Base-by-base conservation (phyloP, 1,140 invertebrate genomes). In the Ectropis grisescens region DNA sequence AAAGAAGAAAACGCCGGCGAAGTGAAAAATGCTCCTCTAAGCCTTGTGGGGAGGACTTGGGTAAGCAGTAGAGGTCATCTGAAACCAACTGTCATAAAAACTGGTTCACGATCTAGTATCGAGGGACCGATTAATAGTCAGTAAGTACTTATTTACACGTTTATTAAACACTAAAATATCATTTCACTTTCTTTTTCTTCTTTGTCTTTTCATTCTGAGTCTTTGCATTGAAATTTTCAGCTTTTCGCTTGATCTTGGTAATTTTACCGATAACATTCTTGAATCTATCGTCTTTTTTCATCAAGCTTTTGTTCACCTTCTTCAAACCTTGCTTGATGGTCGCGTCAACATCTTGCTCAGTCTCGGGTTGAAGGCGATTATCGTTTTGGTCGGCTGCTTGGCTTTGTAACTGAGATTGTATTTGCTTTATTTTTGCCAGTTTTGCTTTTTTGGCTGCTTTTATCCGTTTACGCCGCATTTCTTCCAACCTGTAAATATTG, bases 241-340 rank as follows among this genome's bases (percentile, higher is more conserved):
- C 68, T 52, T 81, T 83, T 13, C 68, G 58, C 54, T 78, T 85
- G 13, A 79, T 78, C 41, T 82, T 84, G 12, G 70, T 81, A 6
- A 83, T 61, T 52, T 85, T 84, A 7, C 82, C 83, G 2, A 85
- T 82, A 6, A 84, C 70, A 55, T 85, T 74, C 37, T 83, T 82
- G 25, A 83, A 83, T 13, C 81, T 55, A 2, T 74, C 64, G 30
- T 83, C 75, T 41, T 76, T 79, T 35, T 78, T 79, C 74, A 82
- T 84, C 6, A 81, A 45, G 11, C 33, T 59, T 40, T 76, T 82
- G 25, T 83, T 82, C 1, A 80, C 64, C 54, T 65, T 71, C 41
- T 78, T 83, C 22, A 81, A 24, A 10, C 58, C 58, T 7, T 60
- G 45, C 48, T 69, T 83, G 10, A 81, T 76, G 0, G 51, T 52